phyloP scores from a whole-genome alignment of 2,797 vertebrate species.

The Gymnopithys bicolor region DNA sequence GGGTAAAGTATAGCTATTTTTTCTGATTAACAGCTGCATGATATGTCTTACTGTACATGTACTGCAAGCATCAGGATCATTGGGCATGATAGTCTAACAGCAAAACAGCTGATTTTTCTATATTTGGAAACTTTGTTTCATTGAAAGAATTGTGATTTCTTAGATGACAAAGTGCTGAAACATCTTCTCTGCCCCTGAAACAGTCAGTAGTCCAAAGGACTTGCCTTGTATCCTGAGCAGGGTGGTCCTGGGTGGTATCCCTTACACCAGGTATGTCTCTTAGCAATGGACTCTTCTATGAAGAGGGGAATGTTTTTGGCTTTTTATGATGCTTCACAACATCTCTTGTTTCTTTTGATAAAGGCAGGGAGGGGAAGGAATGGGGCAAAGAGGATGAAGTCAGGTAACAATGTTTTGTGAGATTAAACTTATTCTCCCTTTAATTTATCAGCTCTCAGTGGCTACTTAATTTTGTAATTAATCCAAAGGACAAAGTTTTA shows the following conservation, averaged over 20 bases:
- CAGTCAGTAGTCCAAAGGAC: not conserved
- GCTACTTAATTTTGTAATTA: not conserved
- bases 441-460: not conserved
- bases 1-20: not conserved
- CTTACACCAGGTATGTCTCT: fast-evolving
- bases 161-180: not conserved
- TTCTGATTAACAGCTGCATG: not conserved
- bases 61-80: not conserved
- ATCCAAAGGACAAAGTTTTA: not conserved
- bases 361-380: not conserved
- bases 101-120: not conserved
- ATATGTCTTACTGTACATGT: not conserved
- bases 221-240: not conserved
- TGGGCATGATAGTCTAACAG: not conserved
- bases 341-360: not conserved
- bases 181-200: not conserved
- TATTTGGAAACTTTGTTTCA: not conserved
- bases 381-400: not conserved
- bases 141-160: not conserved
- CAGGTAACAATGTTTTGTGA: not conserved
- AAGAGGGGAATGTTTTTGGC: not conserved
- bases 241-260: not conserved
- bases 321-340: not conserved
- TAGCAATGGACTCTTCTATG: not conserved
- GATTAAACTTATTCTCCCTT: not conserved